These are phyloP conservation scores for Stratiomys singularior DNA, from an alignment of 2,888 invertebrate species.

Conservation along the genomic window DNA sequence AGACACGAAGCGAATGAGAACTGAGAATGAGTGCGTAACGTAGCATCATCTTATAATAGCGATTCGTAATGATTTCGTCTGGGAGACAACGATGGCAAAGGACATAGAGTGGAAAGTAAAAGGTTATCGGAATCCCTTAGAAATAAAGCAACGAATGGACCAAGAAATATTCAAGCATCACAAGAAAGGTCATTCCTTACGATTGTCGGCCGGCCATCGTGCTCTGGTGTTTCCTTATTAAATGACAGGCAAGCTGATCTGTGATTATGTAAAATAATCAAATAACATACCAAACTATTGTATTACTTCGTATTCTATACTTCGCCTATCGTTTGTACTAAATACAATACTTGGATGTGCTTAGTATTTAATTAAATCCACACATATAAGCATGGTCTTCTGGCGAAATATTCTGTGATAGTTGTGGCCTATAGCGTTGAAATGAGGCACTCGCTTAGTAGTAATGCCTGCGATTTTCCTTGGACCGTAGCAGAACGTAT, in stretches of 20 bases:
- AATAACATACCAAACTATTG: conserved; percentile 47
- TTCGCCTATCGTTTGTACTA: conserved; percentile 19
- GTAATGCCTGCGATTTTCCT: conserved; percentile 4
- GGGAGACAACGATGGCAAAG: background rate
- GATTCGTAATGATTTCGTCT: background rate
- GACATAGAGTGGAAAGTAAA: background rate
- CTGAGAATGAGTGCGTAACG: background rate
- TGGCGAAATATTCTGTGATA: background rate
- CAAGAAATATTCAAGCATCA: conserved; percentile 24
- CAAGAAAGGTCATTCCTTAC: conserved; percentile 21
- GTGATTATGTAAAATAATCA: conserved; percentile 52
- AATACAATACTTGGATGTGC: conserved; percentile 43
- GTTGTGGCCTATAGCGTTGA: conserved; percentile 12
- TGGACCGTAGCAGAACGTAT: background rate
- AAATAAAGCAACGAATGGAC: conserved; percentile 32
- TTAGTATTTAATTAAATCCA: conserved; percentile 51
- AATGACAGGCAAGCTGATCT: conserved; percentile 44
- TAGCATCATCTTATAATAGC: background rate
- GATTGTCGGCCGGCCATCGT: background rate
- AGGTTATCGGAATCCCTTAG: background rate
- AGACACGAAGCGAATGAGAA: background rate
- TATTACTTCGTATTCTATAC: conserved; percentile 23
- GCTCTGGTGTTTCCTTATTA: conserved; percentile 16
- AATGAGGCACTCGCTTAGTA: background rate
- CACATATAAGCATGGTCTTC: background rate